Conservation (phyloP, 1,140 invertebrate species). For the Sarcophaga peregrina region DNA sequence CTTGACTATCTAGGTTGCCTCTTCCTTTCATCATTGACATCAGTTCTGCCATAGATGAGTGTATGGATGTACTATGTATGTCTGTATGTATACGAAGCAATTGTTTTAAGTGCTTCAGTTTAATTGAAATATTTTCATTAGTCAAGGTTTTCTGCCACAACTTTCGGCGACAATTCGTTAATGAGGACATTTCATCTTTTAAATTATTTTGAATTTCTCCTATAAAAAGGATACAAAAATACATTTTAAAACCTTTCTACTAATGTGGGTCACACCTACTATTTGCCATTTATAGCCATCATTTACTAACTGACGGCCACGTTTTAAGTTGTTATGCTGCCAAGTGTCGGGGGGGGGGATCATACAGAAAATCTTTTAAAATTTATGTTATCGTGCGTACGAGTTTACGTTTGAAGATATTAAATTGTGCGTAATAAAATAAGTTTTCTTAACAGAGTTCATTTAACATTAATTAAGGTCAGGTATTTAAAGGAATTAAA, state of each 20-base stretch:
- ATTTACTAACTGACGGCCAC: too few species aligned
- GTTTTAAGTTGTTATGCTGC: too few species aligned
- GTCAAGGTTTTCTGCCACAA: background rate
- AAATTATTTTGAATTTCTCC: background rate
- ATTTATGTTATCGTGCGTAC: too few species aligned
- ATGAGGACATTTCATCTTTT: background rate
- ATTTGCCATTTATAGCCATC: background rate
- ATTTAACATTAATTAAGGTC: background rate
- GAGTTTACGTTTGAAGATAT: background rate
- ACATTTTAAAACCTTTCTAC: background rate
- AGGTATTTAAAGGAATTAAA: background rate
- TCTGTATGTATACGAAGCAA: background rate
- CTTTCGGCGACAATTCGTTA: background rate
- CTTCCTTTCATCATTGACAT: too few species aligned
- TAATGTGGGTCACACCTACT: background rate
- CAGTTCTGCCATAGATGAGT: background rate
- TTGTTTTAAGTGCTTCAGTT: background rate
- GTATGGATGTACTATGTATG: background rate
- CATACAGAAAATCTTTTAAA: too few species aligned
- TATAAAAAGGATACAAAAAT: background rate
- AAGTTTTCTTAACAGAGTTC: background rate
- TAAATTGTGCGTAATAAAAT: background rate
- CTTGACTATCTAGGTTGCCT: background rate
- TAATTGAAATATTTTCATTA: slow-evolving; percentile 25
- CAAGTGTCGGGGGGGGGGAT: too few species aligned